A percentile compares a stretch with the other conserved stretches of the same genome.
Conservation (phyloP, 1,140 invertebrate genomes). For the Heliconius nattereri region DNA sequence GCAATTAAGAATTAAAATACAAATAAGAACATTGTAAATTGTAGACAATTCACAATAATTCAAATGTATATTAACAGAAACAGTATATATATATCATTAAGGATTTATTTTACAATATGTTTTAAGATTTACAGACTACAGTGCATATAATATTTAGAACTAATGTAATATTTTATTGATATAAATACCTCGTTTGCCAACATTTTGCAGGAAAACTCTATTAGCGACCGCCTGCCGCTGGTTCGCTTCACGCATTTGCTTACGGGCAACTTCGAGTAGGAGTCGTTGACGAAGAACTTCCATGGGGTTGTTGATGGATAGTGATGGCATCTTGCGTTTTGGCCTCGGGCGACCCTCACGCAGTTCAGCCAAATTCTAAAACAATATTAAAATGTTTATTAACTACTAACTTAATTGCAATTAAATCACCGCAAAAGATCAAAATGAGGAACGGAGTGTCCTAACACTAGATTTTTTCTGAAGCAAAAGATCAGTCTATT, state of each 20-base stretch:
- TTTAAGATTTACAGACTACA: too few species aligned
- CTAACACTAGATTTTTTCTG: too few species aligned
- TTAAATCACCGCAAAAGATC: not conserved
- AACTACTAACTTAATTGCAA: not conserved
- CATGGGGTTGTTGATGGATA: conserved; percentile 90
- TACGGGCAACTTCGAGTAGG: conserved; percentile 87
- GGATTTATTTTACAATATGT: too few species aligned
- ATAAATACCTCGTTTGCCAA: conserved; percentile 80
- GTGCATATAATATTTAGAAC: too few species aligned
- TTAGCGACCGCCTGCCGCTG: conserved; percentile 83
- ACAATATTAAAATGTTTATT: conserved; percentile 16
- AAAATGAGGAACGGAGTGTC: too few species aligned
- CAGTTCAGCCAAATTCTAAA: conserved; percentile 53
- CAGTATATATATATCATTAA: too few species aligned
- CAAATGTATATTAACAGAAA: too few species aligned
- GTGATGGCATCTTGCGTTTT: conserved; percentile 84
- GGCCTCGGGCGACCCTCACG: conserved; percentile 61
- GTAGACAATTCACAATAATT: not conserved
- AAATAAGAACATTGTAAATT: not conserved
- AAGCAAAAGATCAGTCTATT: too few species aligned
- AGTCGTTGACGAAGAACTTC: conserved; percentile 88
- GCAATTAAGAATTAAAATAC: too few species aligned
- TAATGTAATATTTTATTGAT: too few species aligned
- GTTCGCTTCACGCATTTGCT: conserved; percentile 85
- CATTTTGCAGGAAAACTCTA: conserved; percentile 82